Base-by-base conservation (phyloP, 2,888 invertebrate species). In the Nesidiocoris tenuis region DNA sequence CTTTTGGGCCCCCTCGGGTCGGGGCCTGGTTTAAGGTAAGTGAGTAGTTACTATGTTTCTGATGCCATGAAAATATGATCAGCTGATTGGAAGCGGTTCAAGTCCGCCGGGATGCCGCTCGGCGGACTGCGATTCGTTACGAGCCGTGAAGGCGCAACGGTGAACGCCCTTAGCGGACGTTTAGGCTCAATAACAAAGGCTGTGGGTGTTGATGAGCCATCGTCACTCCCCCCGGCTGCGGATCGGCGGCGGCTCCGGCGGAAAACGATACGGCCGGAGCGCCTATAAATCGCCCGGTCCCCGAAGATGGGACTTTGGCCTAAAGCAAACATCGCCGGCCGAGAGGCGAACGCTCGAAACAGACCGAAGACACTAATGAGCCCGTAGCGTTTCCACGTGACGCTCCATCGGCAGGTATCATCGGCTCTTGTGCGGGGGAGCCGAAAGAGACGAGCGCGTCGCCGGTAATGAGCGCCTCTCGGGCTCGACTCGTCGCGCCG, bases 361-460 rank as follows among this genome's bases (percentile, higher is more conserved):
- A 23, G 70, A 57, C 57, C 64, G 25, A 22, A 64, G 74, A 74
- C 74, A 74, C 74, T 74, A 74, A 74, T 74, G 74, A 74, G 74
- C 74, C 64, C 64, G 23, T 74, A 64, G 64, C 64, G 63, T 70
- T 70, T 57, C 70, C 19, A 59, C n/a, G 59, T 59, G 59, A 39
- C 22, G 67, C 57, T 70, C 59, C 70, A 59, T 70, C 70, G 70
- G 70, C 70, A 70, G 70, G 70, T 70, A 70, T 23, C 70, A 21
- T 68, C 67, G 5, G 3, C 18, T 23, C 67, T 55, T 21, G 9
- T 55, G 12, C 39, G 21, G 1, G 39, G 12, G 39, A 39, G 5
- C 39, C 39, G 12, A 39, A 39, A 39, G 67, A 55, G 55, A 67
- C 55, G 67, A 67, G 67, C 70, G 70, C 70, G 19, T 54, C 67